These are phyloP conservation scores for Antitype chi DNA, from an alignment of 2,888 invertebrate genomes.

Conservation along the genomic window DNA sequence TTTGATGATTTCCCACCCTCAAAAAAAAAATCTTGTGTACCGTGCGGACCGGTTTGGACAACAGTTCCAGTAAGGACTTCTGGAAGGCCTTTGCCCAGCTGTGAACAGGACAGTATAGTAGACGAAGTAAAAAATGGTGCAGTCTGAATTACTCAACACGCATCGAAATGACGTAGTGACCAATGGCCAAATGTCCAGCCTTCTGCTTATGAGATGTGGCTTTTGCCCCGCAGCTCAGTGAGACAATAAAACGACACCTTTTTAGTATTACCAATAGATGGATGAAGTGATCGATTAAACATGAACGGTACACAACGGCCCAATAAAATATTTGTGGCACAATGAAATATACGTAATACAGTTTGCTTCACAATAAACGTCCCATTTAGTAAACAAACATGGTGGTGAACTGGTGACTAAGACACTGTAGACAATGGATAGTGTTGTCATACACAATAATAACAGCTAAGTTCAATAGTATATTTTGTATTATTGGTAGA, in stretches of 20 bases:
- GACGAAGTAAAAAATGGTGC: too few relatives aligned
- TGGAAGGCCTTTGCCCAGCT: too few relatives aligned
- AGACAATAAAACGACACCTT: neutral
- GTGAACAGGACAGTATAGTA: too few relatives aligned
- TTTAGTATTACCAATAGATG: neutral
- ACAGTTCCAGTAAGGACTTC: too few relatives aligned
- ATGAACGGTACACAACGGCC: neutral
- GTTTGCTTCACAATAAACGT: conserved; percentile 25
- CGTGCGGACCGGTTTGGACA: too few relatives aligned
- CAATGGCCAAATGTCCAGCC: neutral
- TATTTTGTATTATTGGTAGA: conserved; percentile 1
- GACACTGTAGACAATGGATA: conserved; percentile 22
- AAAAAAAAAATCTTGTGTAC: too few relatives aligned
- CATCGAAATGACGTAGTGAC: neutral
- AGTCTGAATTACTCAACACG: neutral
- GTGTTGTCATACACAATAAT: conserved; percentile 4
- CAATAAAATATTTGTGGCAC: conserved; percentile 9
- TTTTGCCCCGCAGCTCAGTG: neutral
- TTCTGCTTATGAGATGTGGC: neutral
- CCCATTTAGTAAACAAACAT: conserved; percentile 32
- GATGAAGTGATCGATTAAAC: neutral
- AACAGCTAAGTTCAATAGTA: neutral
- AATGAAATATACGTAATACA: conserved; percentile 5
- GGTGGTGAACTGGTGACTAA: conserved; percentile 9
- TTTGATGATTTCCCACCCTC: too few relatives aligned